Evolutionary conservation across 2,797 vertebrate species (phyloP), one percentile per base, ranked within the genome.

Genomic region (Sylvilagus floridanus): DNA sequence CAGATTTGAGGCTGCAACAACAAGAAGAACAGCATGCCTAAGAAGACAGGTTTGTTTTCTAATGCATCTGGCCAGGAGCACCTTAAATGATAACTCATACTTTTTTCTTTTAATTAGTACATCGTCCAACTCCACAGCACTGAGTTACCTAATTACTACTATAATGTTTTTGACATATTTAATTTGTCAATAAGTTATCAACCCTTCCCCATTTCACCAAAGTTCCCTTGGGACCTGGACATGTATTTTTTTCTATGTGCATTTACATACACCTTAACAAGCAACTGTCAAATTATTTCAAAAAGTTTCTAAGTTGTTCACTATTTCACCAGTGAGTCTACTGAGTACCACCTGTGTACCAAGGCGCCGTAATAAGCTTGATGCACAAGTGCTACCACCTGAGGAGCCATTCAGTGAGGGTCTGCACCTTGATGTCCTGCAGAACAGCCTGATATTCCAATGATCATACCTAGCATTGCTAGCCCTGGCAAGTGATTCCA

Each of bases 261-360:
- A 35, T 35, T 35, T 77, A 75, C 50, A 81, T 11, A 78, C n/a
- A 2, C 76, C 71, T 96, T n/a, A 50, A 76, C 32, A 92, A 88
- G 35, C 2, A 35, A 35, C 72, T 66, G 35, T 86, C 65, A 75
- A 90, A 85, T 71, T 88, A 21, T 81, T 93, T 57, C 28, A 52
- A 77, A 85, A 76, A 65, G 57, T 91, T 76, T 83, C 86, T 37
- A 88, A 32, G 78, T 11, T 75, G 78, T 37, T 92, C 65, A 73
- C 26, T 69, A 71, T 86, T 86, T 92, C 76, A 72, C 75, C 54
- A 92, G 21, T 30, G 24, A 81, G 21, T 54, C 32, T 71, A 78
- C 11, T 14, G 10, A 86, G 26, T 17, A 69, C 21, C 42, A 66
- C 37, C 52, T 87, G 69, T 57, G 35, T 77, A 54, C 54, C 76